phyloP scores from a whole-genome alignment of 37 sponge, comb jelly and placozoan genomes.

The Haliclona indistincta region DNA sequence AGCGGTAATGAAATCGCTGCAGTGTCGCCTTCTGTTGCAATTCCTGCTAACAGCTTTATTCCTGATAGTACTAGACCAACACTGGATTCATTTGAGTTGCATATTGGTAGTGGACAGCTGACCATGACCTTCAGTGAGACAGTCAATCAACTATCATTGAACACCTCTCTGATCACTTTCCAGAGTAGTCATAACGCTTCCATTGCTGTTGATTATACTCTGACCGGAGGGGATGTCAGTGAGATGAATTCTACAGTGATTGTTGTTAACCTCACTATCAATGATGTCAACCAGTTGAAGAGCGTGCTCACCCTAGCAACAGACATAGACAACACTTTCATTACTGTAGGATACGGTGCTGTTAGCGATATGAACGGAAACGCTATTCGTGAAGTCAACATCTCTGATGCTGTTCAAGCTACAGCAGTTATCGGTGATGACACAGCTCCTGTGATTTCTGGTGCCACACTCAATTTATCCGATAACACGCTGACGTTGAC shows the following conservation, averaged over 20 bases:
- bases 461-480: constrained; percentile 65
- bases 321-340: constrained; percentile 62
- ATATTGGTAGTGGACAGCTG: constrained; percentile 51
- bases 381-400: constrained; percentile 15
- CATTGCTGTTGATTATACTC: constrained; percentile 24
- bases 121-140: constrained; percentile 79
- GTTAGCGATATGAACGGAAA: constrained; percentile 76
- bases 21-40: constrained; percentile 41
- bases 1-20: constrained; percentile 30
- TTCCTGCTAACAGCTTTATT: constrained; percentile 35
- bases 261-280: constrained; percentile 46
- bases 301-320: constrained; percentile 54
- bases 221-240: constrained; percentile 39
- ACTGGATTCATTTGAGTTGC: constrained; percentile 57
- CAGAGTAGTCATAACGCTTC: constrained; percentile 54
- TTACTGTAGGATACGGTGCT: constrained; percentile 45
- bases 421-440: constrained; percentile 46
- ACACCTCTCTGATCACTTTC: constrained; percentile 52
- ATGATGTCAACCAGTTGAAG: constrained; percentile 79
- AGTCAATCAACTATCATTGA: constrained; percentile 53
- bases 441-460: constrained; percentile 50
- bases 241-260: constrained; percentile 33
- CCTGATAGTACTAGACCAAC: constrained; percentile 61
- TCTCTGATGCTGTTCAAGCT: constrained; percentile 37
- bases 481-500: constrained; percentile 53